These are phyloP conservation scores for Bombus sylvicola DNA, from an alignment of 1,140 invertebrate species.

Conservation along the genomic window DNA sequence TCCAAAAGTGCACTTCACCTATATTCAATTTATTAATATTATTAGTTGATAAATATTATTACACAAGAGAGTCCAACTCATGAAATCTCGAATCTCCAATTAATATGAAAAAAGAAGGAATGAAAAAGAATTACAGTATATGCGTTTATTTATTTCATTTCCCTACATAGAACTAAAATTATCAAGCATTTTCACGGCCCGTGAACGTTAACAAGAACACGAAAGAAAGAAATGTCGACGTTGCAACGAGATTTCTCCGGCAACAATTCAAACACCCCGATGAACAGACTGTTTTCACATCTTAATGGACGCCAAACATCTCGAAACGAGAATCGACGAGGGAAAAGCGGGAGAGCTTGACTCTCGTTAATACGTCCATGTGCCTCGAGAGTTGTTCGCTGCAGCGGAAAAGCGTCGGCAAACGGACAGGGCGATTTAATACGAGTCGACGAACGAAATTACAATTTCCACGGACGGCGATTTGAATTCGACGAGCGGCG, in stretches of 20 bases:
- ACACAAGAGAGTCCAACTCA: no score
- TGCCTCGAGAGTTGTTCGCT: neutral
- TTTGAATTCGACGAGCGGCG: neutral
- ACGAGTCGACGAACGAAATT: conserved; percentile 25
- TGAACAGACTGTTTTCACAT: neutral
- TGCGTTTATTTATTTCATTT: neutral
- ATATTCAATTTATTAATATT: no score
- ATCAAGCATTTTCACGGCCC: neutral
- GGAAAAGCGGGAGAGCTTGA: neutral
- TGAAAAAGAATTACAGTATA: neutral
- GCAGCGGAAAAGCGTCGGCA: neutral
- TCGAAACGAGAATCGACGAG: neutral
- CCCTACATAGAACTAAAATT: neutral
- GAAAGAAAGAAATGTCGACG: neutral
- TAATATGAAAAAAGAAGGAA: neutral
- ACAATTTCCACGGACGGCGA: conserved; percentile 7
- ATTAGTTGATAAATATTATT: no score
- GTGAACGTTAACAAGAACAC: neutral
- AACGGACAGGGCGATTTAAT: conserved; percentile 33
- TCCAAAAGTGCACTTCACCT: no score
- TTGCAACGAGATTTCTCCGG: neutral
- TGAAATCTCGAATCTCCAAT: neutral
- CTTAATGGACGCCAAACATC: conserved; percentile 2
- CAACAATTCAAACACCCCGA: neutral
- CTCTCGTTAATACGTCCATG: conserved; percentile 13